Percentiles rank a stretch among this genome's conserved stretches.
phyloP scores from a whole-genome alignment of 2,797 vertebrate genomes.

The Gymnodraco acuticeps region DNA sequence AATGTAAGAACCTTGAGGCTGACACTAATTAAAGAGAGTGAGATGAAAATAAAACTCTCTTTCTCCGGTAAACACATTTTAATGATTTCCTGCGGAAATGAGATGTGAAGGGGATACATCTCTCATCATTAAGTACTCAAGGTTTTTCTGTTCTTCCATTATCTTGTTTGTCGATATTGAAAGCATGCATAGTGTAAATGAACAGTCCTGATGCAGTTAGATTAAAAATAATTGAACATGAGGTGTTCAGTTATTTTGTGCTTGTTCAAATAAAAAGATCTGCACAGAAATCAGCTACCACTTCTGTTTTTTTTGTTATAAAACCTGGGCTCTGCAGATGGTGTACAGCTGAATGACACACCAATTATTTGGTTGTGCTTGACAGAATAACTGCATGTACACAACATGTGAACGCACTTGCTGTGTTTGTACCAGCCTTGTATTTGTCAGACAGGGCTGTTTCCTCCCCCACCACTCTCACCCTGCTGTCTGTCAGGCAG shows the following conservation, averaged over 20 bases:
- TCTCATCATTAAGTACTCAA: conserved; percentile 84
- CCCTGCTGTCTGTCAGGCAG: conserved; percentile 51
- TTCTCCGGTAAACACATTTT: conserved; percentile 90
- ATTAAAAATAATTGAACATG: conserved; percentile 77
- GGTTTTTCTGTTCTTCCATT: conserved; percentile 85
- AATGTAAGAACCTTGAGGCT: conserved; percentile 68
- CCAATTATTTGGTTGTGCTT: background rate
- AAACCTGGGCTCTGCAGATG: background rate
- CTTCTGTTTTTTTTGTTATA: background rate
- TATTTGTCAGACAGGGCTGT: conserved; percentile 37
- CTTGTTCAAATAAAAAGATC: conserved; percentile 62
- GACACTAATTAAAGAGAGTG: conserved; percentile 72
- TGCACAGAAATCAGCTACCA: background rate
- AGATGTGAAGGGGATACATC: conserved; percentile 80
- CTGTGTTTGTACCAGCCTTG: conserved; percentile 10
- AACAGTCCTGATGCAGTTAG: conserved; percentile 82
- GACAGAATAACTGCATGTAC: conserved; percentile 5
- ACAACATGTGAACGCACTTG: conserved; percentile 13
- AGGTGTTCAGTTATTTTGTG: conserved; percentile 80
- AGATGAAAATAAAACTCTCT: conserved; percentile 60
- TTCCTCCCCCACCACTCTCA: conserved; percentile 11
- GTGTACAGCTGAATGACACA: conserved; percentile 1
- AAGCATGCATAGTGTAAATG: conserved; percentile 82
- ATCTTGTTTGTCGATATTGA: conserved; percentile 87
- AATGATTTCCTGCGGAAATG: conserved; percentile 85